Evolutionary conservation across 2,888 invertebrate species (phyloP), one percentile per base, ranked within the genome.

Genomic region (Agrotis exclamationis): DNA sequence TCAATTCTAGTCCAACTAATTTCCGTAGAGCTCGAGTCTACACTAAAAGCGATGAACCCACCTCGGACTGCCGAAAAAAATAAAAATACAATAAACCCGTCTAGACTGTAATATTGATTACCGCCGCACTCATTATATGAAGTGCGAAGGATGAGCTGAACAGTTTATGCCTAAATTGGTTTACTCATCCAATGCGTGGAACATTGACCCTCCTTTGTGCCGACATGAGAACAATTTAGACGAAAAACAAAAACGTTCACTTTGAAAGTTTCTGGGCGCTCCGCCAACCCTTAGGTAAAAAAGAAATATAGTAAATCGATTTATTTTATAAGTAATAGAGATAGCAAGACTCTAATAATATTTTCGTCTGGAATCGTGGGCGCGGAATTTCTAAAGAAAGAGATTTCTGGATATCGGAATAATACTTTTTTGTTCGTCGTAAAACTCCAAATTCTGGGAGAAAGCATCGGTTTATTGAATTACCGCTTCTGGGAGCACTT

Each of bases 51-150:
- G 33, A 56, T 16, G 33, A 70, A 24, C 50, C 33, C 48, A 20
- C 24, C 11, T 14, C 50, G 20, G 44, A 20, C 33, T 20, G 70
- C 5, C 39, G 18, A 16, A 33, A 39, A 70, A 64, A 39, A 39
- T 33, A 33, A 33, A 33, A 7, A 1, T 14, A n/a, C 48, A 74
- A 56, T 62, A 65, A 70, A 60, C 57, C 57, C 47, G 85, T 86
- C 85, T 85, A 82, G 85, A 86, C 85, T 76, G 62, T 59, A 76
- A 72, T 79, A 79, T 85, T 75, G 81, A 80, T 84, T 80, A 76
- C 51, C 28, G 59, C 63, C 63, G 70, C 63, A 60, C 80, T 83
- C 83, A 86, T 84, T 50, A 72, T 78, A 78, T 63, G 39, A 64
- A 53, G 56, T 60, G 54, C 51, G 59, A 70, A 72, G 70, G 67